A percentile compares a stretch with the other conserved stretches of the same genome.
Evolutionary conservation across 2,797 vertebrate species (phyloP).

Genomic region (Pempheris klunzingeri): DNA sequence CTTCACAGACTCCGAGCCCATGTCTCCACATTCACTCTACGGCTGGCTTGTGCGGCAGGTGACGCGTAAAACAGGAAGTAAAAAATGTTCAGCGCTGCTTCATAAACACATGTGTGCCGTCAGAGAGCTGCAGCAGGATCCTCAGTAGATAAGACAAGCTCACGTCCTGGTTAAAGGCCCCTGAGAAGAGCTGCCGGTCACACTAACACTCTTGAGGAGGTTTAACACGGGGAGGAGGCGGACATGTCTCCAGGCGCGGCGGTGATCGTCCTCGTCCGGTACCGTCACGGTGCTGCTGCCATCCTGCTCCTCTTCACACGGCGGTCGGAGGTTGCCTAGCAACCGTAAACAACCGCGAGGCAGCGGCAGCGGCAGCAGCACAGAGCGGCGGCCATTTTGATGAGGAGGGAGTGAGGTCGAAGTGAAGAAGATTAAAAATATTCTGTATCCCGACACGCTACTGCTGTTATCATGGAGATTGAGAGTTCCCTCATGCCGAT

Average conservation of each 20-base stretch:
- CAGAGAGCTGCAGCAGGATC: not conserved
- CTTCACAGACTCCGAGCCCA: slow-evolving; percentile 90
- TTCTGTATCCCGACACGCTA: too few relatives aligned
- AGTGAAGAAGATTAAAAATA: not conserved
- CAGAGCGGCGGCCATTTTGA: slow-evolving; percentile 37
- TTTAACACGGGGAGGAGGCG: too few relatives aligned
- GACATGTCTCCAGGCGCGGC: not conserved
- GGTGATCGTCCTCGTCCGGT: not conserved
- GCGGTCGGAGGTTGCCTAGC: slow-evolving; percentile 76
- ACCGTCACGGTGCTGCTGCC: not conserved
- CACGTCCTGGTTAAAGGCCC: not conserved
- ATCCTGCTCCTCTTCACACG: slow-evolving; percentile 5
- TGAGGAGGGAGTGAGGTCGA: slow-evolving; percentile 14
- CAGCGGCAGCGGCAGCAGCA: not conserved
- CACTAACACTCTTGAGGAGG: too few relatives aligned
- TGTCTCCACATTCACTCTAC: slow-evolving; percentile 52
- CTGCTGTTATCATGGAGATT: too few relatives aligned
- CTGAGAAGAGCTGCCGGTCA: not conserved
- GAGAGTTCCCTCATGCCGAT: too few relatives aligned
- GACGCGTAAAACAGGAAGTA: not conserved
- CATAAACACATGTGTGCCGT: not conserved
- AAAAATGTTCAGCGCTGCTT: not conserved
- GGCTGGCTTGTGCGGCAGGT: not conserved
- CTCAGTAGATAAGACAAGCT: not conserved
- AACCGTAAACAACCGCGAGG: slow-evolving; percentile 63